phyloP scores from a whole-genome alignment of 1,140 invertebrate genomes.

The Drosophila melanica region DNA sequence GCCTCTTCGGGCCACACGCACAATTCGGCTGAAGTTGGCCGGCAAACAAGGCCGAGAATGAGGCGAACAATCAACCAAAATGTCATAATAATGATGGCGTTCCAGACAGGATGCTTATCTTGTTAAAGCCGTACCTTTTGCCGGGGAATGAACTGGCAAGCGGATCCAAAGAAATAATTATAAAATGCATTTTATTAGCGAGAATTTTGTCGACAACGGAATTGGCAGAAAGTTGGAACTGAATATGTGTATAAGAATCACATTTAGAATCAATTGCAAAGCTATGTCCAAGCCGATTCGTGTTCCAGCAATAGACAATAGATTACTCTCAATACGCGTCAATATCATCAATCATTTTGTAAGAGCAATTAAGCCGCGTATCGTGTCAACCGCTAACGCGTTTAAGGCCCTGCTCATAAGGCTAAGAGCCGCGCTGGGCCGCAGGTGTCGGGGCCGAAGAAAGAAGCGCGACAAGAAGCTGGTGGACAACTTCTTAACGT shows the following conservation, averaged over 20 bases:
- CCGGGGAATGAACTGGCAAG: neutral
- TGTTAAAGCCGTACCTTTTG: conserved; percentile 65
- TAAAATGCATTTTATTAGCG: neutral
- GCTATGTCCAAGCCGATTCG: neutral
- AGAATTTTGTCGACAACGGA: too few relatives aligned
- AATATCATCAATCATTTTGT: conserved; percentile 58
- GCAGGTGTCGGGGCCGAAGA: conserved; percentile 31
- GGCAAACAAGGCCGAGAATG: conserved; percentile 49
- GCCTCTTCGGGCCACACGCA: conserved; percentile 64
- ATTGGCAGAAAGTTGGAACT: too few relatives aligned
- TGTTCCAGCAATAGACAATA: conserved; percentile 15
- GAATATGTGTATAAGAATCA: too few relatives aligned
- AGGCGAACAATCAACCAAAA: conserved; percentile 72
- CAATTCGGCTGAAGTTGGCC: conserved; percentile 69
- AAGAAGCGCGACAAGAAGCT: conserved; percentile 54
- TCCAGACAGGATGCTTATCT: conserved; percentile 75
- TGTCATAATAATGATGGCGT: conserved; percentile 83
- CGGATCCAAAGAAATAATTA: neutral
- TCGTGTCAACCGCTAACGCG: conserved; percentile 64
- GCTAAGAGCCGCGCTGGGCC: conserved; percentile 19
- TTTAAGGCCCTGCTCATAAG: conserved; percentile 54
- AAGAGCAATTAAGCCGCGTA: conserved; percentile 66
- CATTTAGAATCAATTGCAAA: neutral
- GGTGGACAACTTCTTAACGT: conserved; percentile 48
- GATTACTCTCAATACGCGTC: conserved; percentile 8